phyloP scores from a whole-genome alignment of 1,140 invertebrate genomes.

The Thaumatotibia leucotreta region DNA sequence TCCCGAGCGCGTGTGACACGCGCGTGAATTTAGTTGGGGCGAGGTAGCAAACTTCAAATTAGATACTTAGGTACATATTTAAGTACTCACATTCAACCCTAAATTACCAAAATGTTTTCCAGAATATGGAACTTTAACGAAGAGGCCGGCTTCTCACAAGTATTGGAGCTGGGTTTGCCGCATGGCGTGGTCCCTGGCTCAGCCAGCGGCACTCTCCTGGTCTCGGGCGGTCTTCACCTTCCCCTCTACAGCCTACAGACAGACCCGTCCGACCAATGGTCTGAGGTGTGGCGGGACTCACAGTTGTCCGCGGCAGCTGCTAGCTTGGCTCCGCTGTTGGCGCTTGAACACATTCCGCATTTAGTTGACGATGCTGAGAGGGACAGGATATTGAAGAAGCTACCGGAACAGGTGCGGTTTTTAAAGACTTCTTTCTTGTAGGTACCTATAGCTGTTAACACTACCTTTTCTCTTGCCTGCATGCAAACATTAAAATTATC shows the following conservation, averaged over 20 bases:
- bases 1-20: constrained; percentile 77
- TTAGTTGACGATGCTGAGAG: constrained; percentile 66
- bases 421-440: background rate
- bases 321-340: constrained; percentile 60
- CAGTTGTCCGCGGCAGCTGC: constrained; percentile 60
- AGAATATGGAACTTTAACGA: constrained; percentile 84
- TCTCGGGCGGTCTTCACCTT: constrained; percentile 78
- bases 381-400: constrained; percentile 65
- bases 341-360: constrained; percentile 72
- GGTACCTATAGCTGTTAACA: no score
- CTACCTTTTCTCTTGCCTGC: no score
- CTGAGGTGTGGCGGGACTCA: constrained; percentile 60
- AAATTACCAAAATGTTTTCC: constrained; percentile 30
- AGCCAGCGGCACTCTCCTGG: constrained; percentile 77
- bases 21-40: constrained; percentile 80
- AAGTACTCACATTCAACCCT: background rate
- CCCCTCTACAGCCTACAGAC: constrained; percentile 61
- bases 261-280: constrained; percentile 51
- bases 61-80: constrained; percentile 3
- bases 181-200: constrained; percentile 79
- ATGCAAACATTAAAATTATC: no score
- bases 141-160: constrained; percentile 82
- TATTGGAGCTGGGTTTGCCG: constrained; percentile 79
- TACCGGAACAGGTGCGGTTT: constrained; percentile 72
- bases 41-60: constrained; percentile 80